phyloP scores from a whole-genome alignment of 2,888 invertebrate genomes.

The Drosophila tripunctata region DNA sequence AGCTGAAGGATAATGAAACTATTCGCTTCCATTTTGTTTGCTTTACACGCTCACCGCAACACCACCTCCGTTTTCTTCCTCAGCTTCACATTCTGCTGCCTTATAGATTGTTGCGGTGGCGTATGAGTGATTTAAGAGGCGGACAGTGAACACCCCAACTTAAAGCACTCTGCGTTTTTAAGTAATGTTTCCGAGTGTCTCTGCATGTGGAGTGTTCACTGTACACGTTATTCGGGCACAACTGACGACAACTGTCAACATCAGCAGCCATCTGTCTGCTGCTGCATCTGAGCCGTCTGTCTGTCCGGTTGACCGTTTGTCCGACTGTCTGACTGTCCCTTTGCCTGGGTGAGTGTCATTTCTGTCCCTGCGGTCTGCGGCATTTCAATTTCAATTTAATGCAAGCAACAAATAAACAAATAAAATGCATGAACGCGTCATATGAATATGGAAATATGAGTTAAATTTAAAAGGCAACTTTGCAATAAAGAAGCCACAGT shows the following conservation, averaged over 20 bases:
- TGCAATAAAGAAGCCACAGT: background rate
- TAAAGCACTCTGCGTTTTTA: background rate
- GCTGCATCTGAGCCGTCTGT: background rate
- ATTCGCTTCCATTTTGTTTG: conserved; percentile 70
- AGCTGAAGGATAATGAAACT: conserved; percentile 72
- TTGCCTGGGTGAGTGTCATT: conserved; percentile 37
- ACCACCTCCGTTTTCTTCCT: background rate
- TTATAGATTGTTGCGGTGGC: conserved; percentile 60
- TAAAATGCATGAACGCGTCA: conserved; percentile 60
- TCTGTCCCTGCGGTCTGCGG: conserved; percentile 68
- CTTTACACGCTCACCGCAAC: conserved; percentile 45
- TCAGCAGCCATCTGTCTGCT: conserved; percentile 39
- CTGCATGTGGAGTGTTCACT: conserved; percentile 24
- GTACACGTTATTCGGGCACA: conserved; percentile 45
- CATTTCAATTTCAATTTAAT: conserved; percentile 79
- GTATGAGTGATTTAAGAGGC: conserved; percentile 47
- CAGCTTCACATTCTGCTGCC: background rate
- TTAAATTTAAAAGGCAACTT: background rate
- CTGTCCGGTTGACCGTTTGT: background rate
- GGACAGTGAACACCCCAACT: conserved; percentile 14
- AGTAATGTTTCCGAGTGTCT: background rate
- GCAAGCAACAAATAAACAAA: conserved; percentile 68
- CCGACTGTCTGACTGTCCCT: conserved; percentile 5
- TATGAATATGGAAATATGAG: conserved; percentile 42
- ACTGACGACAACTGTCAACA: conserved; percentile 50